A percentile compares a stretch with the other conserved stretches of the same genome.
These are phyloP conservation scores for Aromia moschata DNA, from an alignment of 2,888 invertebrate species.

Conservation along the genomic window DNA sequence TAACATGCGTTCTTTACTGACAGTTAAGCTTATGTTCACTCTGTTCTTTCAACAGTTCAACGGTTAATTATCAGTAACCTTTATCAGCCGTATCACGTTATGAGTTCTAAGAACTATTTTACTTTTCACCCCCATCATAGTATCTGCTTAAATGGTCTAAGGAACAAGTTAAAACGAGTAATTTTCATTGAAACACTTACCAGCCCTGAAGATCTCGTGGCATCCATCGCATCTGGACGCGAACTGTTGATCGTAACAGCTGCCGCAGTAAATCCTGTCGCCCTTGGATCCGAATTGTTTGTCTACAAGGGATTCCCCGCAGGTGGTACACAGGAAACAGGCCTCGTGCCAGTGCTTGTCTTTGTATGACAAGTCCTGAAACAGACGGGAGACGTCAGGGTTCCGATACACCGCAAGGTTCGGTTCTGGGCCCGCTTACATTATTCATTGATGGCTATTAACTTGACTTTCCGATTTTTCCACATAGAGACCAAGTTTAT, in stretches of 20 bases:
- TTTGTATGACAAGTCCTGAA: slow-evolving; percentile 99
- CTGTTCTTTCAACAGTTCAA: too few relatives aligned
- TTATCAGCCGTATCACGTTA: too few relatives aligned
- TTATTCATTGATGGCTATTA: not conserved
- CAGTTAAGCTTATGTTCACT: too few relatives aligned
- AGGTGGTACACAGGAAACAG: slow-evolving; percentile 98
- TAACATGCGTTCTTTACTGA: too few relatives aligned
- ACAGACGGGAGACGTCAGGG: too few relatives aligned
- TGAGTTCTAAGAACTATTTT: too few relatives aligned
- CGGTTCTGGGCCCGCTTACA: not conserved
- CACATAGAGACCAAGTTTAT: too few relatives aligned
- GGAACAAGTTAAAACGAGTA: too few relatives aligned
- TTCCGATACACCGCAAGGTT: not conserved
- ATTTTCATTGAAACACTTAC: too few relatives aligned
- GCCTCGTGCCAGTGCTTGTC: slow-evolving; percentile 99
- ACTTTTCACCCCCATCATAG: too few relatives aligned
- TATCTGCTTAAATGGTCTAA: too few relatives aligned
- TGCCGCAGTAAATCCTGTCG: slow-evolving; percentile 99
- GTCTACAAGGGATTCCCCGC: slow-evolving; percentile 97
- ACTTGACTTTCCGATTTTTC: not conserved
- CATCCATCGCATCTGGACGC: slow-evolving; percentile 99
- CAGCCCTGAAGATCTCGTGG: slow-evolving; percentile 98
- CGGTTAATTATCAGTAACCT: too few relatives aligned
- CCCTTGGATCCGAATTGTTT: slow-evolving; percentile 99
- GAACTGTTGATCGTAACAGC: slow-evolving; percentile 99